Conservation (phyloP, 1,140 invertebrate genomes). For the Globodera rostochiensis region DNA sequence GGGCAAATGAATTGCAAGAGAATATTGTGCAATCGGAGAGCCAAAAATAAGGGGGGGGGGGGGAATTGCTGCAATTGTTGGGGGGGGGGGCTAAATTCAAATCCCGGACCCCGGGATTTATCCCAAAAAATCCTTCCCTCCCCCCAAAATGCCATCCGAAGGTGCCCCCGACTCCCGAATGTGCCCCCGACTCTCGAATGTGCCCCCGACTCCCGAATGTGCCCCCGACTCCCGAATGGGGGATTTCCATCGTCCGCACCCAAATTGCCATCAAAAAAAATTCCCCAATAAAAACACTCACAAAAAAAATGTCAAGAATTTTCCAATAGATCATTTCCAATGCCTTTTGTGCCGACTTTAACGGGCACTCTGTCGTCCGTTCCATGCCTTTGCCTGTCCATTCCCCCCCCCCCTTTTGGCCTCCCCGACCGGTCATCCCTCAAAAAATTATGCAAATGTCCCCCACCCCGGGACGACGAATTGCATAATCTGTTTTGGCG, state of each 20-base stretch:
- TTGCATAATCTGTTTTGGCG: conserved; percentile 35
- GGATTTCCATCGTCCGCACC: too few relatives aligned
- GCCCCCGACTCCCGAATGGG: too few relatives aligned
- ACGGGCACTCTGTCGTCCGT: conserved; percentile 5
- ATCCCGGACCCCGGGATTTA: neutral
- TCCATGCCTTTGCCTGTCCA: neutral
- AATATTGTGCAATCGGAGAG: neutral
- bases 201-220: too few relatives aligned
- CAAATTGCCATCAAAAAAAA: too few relatives aligned
- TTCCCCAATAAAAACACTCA: too few relatives aligned
- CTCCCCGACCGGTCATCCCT: conserved; percentile 6
- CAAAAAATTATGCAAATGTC: conserved; percentile 27
- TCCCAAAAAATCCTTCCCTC: neutral
- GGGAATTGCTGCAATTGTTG: neutral
- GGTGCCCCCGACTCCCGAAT: too few relatives aligned
- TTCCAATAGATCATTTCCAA: too few relatives aligned
- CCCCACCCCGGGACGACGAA: neutral
- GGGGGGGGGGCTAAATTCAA: neutral
- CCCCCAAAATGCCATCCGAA: neutral
- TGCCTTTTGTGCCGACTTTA: neutral
- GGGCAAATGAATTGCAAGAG: neutral
- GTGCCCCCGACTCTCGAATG: too few relatives aligned
- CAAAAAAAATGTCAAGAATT: too few relatives aligned
- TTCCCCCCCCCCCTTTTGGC: neutral
- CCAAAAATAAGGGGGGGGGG: neutral